These are phyloP conservation scores for Actinostola sp. DNA, from an alignment of 92 coral and sea anemone genomes.

Conservation along the genomic window DNA sequence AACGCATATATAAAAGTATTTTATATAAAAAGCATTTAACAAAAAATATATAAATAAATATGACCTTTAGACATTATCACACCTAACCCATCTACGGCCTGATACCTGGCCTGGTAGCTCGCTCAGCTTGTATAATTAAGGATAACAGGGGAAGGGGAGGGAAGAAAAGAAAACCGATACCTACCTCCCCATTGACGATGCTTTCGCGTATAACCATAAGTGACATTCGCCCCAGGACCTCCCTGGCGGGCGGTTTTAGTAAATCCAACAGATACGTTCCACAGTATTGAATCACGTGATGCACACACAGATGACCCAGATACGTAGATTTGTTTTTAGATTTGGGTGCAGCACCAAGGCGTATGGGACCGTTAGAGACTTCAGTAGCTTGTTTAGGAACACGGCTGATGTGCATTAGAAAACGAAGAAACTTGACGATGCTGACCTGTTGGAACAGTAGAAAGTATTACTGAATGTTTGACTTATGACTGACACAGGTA, in stretches of 20 bases:
- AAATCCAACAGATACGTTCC: constrained; percentile 77
- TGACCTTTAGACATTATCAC: too few relatives aligned
- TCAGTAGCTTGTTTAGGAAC: constrained; percentile 30
- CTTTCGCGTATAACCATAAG: constrained; percentile 83
- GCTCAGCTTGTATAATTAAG: too few relatives aligned
- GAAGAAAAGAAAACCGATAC: too few relatives aligned
- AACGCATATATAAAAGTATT: too few relatives aligned
- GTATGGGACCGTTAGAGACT: not conserved
- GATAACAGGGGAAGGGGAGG: too few relatives aligned
- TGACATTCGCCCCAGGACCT: constrained; percentile 53
- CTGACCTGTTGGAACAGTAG: constrained; percentile 24
- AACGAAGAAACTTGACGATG: constrained; percentile 62
- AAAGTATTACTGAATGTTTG: not conserved
- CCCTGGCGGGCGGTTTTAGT: constrained; percentile 61
- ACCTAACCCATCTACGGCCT: too few relatives aligned
- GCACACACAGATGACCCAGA: constrained; percentile 69
- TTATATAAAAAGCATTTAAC: too few relatives aligned
- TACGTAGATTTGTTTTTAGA: constrained; percentile 28
- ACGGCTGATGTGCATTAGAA: constrained; percentile 52
- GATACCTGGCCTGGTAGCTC: too few relatives aligned
- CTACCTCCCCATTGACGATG: constrained; percentile 72
- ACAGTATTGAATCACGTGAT: constrained; percentile 80
- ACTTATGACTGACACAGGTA: not conserved
- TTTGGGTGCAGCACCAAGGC: constrained; percentile 7
- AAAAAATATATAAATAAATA: too few relatives aligned